Conservation (phyloP, 2,113 vertebrate species). For the Hippocampus comes region DNA sequence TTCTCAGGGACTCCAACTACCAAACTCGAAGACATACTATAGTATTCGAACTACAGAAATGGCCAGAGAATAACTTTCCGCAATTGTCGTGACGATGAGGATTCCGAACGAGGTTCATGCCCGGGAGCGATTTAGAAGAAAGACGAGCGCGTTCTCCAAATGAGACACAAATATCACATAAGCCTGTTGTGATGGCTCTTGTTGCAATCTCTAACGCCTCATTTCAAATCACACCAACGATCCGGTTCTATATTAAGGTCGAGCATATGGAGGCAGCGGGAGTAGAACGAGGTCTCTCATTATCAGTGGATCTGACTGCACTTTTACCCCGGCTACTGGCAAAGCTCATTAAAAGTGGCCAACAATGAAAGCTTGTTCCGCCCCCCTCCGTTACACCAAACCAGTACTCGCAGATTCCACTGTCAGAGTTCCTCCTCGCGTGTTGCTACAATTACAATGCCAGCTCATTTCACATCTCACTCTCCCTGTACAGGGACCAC, state of each 20-base stretch:
- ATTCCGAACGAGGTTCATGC: constrained; percentile 5
- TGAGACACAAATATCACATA: constrained; percentile 3
- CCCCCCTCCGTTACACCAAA: constrained; percentile 19
- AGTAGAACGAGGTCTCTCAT: constrained; percentile 36
- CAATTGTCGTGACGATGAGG: neutral
- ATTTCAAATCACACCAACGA: constrained; percentile 27
- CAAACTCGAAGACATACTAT: neutral
- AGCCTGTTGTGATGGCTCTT: constrained; percentile 9
- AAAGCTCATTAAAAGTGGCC: constrained; percentile 55
- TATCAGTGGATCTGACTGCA: constrained; percentile 40
- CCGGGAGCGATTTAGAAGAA: neutral
- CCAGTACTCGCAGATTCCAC: constrained; percentile 17
- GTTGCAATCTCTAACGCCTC: constrained; percentile 15
- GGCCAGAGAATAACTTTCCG: constrained; percentile 6
- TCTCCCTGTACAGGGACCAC: neutral
- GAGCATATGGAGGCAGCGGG: constrained; percentile 30
- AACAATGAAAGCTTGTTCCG: constrained; percentile 35
- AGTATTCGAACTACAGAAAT: constrained; percentile 1
- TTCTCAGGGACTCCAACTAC: neutral
- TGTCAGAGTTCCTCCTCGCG: constrained; percentile 10
- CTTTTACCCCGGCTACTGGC: constrained; percentile 38
- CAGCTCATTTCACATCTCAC: constrained; percentile 1
- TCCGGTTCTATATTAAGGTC: constrained; percentile 21
- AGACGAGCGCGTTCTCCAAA: constrained; percentile 1
- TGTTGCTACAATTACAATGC: constrained; percentile 1